Base-by-base conservation (phyloP, 1,140 invertebrate genomes). In the Drosophila tristis region DNA sequence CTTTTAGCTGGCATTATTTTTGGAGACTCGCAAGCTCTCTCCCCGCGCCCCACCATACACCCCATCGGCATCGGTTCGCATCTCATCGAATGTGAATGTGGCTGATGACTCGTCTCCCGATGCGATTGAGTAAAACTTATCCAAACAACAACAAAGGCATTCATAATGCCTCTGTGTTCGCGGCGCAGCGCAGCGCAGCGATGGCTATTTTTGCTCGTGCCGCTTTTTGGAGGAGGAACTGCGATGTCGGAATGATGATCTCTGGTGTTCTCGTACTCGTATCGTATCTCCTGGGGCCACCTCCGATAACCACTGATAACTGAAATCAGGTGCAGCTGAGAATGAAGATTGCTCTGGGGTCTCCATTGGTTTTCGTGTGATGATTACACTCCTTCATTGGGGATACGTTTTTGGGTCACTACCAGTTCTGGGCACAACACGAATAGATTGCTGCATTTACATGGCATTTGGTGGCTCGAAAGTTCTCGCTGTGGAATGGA, bases 61-160 rank as follows among this genome's bases (percentile, higher is more conserved):
- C 35, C 9, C 31, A 4, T 35, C 31, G 16, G 26, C 26, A 5
- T 6, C 26, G 26, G 6, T 45, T 51, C 63, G 60, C 47, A 23
- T 65, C 29, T 39, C 49, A 23, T 55, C 51, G 11, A 39, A 39
- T 47, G 43, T 42, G 50, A 44, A 65, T 51, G 64, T 35, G 45
- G 54, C 59, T 64, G 66, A 70, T 70, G 66, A 70, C 65, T 70
- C 66, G 35, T 39, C 35, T 39, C 35, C 11, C 35, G 66, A 49
- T 70, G 63, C 66, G 63, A 70, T 68, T 70, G 66, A 70, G 66
- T 68, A 70, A 70, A 70, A 70, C 66, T 70, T 70, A 70, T 70
- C 64, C 66, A 70, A 70, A 70, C 66, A 70, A 70, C 64, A 70
- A 70, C 66, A 70, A 15, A 68, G 64, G 64, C 66, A 68, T 68